These are phyloP conservation scores for Stomatorhinus ivindoensis DNA, from an alignment of 2,113 vertebrate genomes.

Conservation along the genomic window DNA sequence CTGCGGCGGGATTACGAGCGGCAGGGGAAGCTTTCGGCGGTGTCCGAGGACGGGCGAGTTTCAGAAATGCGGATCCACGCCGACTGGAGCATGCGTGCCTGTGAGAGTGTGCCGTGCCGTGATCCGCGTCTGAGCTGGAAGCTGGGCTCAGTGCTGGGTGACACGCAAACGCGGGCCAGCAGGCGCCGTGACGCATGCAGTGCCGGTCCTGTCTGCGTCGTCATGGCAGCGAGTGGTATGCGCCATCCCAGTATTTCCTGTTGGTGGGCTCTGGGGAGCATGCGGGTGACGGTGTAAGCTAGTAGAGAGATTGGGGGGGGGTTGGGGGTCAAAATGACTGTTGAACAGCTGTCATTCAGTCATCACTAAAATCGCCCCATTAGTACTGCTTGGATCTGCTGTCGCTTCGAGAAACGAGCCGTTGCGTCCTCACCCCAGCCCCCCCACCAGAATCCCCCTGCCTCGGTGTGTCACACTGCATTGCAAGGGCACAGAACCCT, in stretches of 20 bases:
- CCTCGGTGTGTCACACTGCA: background rate
- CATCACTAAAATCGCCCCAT: background rate
- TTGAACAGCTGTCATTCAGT: background rate
- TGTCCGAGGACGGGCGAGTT: constrained; percentile 32
- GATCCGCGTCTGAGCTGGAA: background rate
- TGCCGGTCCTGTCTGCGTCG: background rate
- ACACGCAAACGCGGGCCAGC: background rate
- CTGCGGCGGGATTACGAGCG: constrained; percentile 53
- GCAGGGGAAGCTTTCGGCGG: constrained; percentile 49
- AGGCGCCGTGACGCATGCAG: background rate
- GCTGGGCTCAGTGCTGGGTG: background rate
- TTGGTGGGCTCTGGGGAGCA: background rate
- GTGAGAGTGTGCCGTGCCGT: background rate
- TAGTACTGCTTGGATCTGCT: background rate
- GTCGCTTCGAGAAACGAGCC: background rate
- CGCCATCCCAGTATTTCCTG: background rate
- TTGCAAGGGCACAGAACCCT: background rate
- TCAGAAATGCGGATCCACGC: constrained; percentile 57
- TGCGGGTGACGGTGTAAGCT: background rate
- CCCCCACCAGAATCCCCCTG: background rate
- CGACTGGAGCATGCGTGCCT: constrained; percentile 33
- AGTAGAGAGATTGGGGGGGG: background rate
- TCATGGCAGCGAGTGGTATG: background rate
- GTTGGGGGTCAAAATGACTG: background rate
- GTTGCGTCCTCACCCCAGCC: background rate